Evolutionary conservation across 1,140 invertebrate genomes (phyloP), one percentile per base, ranked within the genome.

Genomic region (Elymnias hypermnestra): DNA sequence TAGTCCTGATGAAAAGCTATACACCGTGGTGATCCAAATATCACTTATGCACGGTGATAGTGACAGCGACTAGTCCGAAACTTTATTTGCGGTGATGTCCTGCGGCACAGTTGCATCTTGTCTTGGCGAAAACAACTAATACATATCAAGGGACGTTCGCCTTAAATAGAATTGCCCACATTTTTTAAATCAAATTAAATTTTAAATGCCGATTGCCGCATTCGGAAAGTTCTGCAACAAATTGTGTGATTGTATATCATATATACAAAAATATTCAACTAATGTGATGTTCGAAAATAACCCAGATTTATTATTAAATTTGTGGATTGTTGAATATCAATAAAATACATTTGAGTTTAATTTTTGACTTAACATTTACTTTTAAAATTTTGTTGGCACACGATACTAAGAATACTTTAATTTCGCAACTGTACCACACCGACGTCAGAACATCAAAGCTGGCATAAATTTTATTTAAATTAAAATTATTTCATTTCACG

Each of bases 301-400:
- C n/a, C n/a, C n/a, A n/a, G n/a, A n/a, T n/a, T n/a, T n/a, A n/a
- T n/a, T n/a, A n/a, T n/a, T n/a, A n/a, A n/a, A n/a, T n/a, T n/a
- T n/a, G n/a, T n/a, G n/a, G n/a, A n/a, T n/a, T n/a, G n/a, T n/a
- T n/a, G n/a, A n/a, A n/a, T n/a, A n/a, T n/a, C n/a, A n/a, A n/a
- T n/a, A n/a, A n/a, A n/a, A n/a, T n/a, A n/a, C n/a, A n/a, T n/a
- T n/a, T n/a, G n/a, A n/a, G n/a, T 25, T 25, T 25, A 8, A n/a
- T n/a, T 8, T 8, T 26, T 3, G 23, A 26, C 6, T 9, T 26
- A 29, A 13, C 26, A 29, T 12, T 29, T 12, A 9, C 10, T 5
- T 29, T 9, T 29, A 29, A 46, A 35, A 25, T 5, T 38, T 28
- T 38, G 33, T 46, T 46, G 43, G 43, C 43, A 46, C 43, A 46